Conservation (phyloP, 2,888 invertebrate genomes). For the Crossocerus cetratus region DNA sequence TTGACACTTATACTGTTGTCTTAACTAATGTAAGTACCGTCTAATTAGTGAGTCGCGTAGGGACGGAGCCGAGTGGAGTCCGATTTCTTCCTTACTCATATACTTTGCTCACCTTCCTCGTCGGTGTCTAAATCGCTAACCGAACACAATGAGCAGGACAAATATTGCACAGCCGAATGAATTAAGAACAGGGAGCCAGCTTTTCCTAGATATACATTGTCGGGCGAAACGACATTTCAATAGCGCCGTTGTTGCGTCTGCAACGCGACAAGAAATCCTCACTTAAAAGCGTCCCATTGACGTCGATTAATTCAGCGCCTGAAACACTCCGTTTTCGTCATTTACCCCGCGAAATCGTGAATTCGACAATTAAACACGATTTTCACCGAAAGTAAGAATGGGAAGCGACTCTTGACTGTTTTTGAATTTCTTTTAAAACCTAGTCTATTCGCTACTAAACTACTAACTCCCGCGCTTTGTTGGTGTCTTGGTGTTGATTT, state of each 20-base stretch:
- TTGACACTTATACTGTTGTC: too few relatives aligned
- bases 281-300: slow-evolving; percentile 7
- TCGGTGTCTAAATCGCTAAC: background rate
- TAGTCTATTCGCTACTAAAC: too few relatives aligned
- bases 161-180: too few relatives aligned
- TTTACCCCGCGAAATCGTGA: slow-evolving; percentile 16
- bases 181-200: background rate
- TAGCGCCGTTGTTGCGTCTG: slow-evolving; percentile 6
- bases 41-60: too few relatives aligned
- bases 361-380: slow-evolving; percentile 7
- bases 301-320: slow-evolving; percentile 13
- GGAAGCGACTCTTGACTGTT: too few relatives aligned
- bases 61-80: too few relatives aligned
- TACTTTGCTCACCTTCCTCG: background rate
- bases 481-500: background rate
- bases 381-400: too few relatives aligned
- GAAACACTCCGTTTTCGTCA: background rate
- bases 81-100: background rate
- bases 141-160: too few relatives aligned
- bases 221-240: slow-evolving; percentile 8
- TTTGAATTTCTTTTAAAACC: too few relatives aligned
- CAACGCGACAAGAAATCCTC: slow-evolving; percentile 10
- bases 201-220: too few relatives aligned
- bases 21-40: too few relatives aligned
- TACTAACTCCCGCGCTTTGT: too few relatives aligned